Conservation (phyloP, 2,113 vertebrate species). For the Heterochromis multidens region DNA sequence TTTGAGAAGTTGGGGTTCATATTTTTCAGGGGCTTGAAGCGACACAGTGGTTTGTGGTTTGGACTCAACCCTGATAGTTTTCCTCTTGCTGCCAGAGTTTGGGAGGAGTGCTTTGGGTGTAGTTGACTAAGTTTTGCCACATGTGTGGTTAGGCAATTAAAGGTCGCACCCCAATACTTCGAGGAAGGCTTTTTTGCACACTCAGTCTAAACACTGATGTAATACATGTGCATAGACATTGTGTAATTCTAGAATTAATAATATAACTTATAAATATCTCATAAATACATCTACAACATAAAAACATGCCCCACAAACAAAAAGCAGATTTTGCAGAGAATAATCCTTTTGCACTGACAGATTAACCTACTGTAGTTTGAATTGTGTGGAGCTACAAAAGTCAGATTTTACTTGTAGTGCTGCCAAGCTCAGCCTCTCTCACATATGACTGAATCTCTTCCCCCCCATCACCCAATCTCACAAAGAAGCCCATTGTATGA, state of each 20-base stretch:
- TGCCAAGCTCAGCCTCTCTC: not conserved
- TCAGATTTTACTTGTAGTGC: not conserved
- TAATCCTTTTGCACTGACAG: not conserved
- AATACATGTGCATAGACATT: not conserved
- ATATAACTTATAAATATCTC: not conserved
- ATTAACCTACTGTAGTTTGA: not conserved
- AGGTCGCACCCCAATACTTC: slow-evolving; percentile 31
- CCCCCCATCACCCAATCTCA: slow-evolving; percentile 9
- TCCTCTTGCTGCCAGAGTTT: slow-evolving; percentile 14
- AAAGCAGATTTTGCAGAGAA: not conserved
- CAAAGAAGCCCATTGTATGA: slow-evolving; percentile 63
- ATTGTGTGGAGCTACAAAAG: not conserved
- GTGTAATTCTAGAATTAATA: not conserved
- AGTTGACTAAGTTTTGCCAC: slow-evolving; percentile 55
- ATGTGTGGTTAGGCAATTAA: slow-evolving; percentile 54
- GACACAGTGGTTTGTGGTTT: slow-evolving; percentile 37
- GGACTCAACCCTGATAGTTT: slow-evolving; percentile 36
- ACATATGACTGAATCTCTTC: slow-evolving; percentile 24
- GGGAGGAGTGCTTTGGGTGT: slow-evolving; percentile 56
- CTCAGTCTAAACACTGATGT: slow-evolving; percentile 3
- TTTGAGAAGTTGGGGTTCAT: slow-evolving; percentile 12
- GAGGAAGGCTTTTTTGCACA: not conserved
- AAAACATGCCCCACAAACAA: not conserved
- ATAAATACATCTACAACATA: not conserved
- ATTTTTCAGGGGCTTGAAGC: slow-evolving; percentile 2